Base-by-base conservation (phyloP, 2,797 vertebrate species). In the Florisuga fusca region DNA sequence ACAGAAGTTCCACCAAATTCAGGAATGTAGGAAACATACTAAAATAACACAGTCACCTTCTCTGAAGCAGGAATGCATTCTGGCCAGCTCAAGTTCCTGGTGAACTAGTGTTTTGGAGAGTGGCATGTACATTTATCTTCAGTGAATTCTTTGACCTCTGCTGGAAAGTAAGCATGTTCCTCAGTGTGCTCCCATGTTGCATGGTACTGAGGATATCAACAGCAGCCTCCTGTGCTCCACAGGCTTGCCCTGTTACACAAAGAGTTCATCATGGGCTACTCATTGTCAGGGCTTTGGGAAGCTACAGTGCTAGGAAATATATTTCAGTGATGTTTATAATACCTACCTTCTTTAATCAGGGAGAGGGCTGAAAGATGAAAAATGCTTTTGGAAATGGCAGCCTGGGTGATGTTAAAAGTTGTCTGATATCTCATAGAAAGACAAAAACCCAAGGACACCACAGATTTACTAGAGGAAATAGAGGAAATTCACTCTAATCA, bases 231-330 rank as follows among this genome's bases (percentile, higher is more conserved):
- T 73, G 64, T 36, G 15, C 29, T 73, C 55, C 27, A 34, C n/a
- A 3, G 34, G 53, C n/a, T 18, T 59, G 23, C 16, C 5, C 1
- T n/a, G 12, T 63, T 63, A 20, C 38, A 25, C 5, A 6, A 66
- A 66, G 5, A 8, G 19, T n/a, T 0, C 2, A 9, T 12, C 5
- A 1, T 38, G 4, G 5, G 4, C 58, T 2, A 1, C 33, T 61
- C 50, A 5, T 25, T 55, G 50, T 41, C 23, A 0, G 1, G 53
- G 6, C 26, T 21, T 14, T 27, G 64, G 57, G n/a, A 23, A 58
- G 38, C 19, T 85, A 34, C 48, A 20, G n/a, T 50, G 21, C 18
- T 72, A 69, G 58, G 61, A 33, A 61, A 50, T 41, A 34, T 8
- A 9, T 83, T 80, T 78, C 59, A 43, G 7, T 69, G 12, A 2